phyloP scores from a whole-genome alignment of 1,140 invertebrate genomes.

The Leptopilina clavipes region DNA sequence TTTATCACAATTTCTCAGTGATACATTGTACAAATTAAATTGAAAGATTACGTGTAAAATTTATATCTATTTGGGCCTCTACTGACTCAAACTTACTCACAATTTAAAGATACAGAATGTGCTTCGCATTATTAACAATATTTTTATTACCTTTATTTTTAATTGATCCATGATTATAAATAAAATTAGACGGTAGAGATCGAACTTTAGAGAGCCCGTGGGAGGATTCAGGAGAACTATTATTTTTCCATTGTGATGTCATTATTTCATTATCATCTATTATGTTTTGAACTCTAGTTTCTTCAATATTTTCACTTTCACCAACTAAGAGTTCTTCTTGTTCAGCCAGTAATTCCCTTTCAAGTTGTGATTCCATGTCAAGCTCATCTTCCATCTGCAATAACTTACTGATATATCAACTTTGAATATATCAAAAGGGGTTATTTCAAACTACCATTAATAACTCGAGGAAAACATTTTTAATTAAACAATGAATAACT shows the following conservation, averaged over 20 bases:
- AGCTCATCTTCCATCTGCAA: constrained; percentile 91
- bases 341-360: constrained; percentile 83
- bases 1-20: no score
- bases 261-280: constrained; percentile 51
- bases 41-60: no score
- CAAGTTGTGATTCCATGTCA: constrained; percentile 92
- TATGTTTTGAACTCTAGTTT: constrained; percentile 76
- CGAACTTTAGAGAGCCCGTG: constrained; percentile 77
- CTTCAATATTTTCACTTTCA: constrained; percentile 81
- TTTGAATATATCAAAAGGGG: no score
- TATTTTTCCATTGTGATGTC: constrained; percentile 49
- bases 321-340: constrained; percentile 80
- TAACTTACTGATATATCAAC: no score
- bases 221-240: constrained; percentile 54
- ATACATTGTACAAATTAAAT: no score
- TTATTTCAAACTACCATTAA: no score
- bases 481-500: no score
- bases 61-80: no score
- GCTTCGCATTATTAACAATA: no score
- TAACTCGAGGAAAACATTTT: no score
- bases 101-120: no score
- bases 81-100: no score
- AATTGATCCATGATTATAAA: constrained; percentile 78
- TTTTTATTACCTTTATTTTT: constrained; percentile 60
- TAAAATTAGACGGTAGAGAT: constrained; percentile 82